Conservation (phyloP, 2,797 vertebrate species). For the Fistularia tabacaria region DNA sequence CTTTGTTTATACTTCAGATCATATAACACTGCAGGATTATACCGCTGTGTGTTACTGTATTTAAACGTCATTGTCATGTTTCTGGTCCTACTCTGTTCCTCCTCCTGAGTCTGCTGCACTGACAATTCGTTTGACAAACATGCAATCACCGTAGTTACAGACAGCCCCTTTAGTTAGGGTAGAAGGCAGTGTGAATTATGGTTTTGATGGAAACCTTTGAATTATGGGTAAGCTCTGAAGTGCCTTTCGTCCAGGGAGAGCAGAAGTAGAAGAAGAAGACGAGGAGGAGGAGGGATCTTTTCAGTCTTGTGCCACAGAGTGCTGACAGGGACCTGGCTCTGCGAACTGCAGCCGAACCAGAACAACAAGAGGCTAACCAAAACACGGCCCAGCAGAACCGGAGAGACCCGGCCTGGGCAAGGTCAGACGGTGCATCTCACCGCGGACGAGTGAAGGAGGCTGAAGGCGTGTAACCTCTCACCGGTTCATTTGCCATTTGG, state of each 20-base stretch:
- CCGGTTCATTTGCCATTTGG: conserved; percentile 35
- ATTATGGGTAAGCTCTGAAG: conserved; percentile 72
- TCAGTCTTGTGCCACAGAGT: conserved; percentile 56
- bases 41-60: conserved; percentile 35
- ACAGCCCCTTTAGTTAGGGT: conserved; percentile 73
- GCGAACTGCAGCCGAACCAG: conserved; percentile 58
- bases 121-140: conserved; percentile 75
- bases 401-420: conserved; percentile 47
- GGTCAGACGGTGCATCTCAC: conserved; percentile 55
- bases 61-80: conserved; percentile 56
- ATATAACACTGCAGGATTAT: conserved; percentile 35
- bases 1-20: conserved; percentile 18
- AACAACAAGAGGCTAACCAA: conserved; percentile 68
- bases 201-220: conserved; percentile 75
- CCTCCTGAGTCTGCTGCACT: conserved; percentile 54
- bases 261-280: conserved; percentile 41
- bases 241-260: conserved; percentile 61
- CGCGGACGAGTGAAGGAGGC: conserved; percentile 46
- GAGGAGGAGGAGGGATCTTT: conserved; percentile 54
- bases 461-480: conserved; percentile 49
- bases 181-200: conserved; percentile 74
- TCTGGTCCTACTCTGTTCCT: conserved; percentile 43
- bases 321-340: conserved; percentile 61
- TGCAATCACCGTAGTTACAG: conserved; percentile 74
- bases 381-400: conserved; percentile 53